These are phyloP conservation scores for Diceros bicornis DNA, from an alignment of 2,797 vertebrate genomes.

Conservation along the genomic window DNA sequence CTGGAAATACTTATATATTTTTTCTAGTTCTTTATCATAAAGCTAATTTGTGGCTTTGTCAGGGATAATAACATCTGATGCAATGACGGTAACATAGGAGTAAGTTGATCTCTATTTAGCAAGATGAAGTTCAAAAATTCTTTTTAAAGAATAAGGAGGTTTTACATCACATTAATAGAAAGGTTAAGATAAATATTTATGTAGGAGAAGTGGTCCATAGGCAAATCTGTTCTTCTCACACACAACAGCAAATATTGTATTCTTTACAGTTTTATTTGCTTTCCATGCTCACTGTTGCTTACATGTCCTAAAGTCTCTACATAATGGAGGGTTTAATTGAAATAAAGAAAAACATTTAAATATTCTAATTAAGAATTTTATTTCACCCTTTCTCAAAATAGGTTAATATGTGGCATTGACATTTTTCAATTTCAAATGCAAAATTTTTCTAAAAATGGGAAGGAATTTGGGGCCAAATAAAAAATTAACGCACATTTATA, in stretches of 20 bases:
- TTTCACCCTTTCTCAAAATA: conserved; percentile 22
- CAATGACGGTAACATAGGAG: background rate
- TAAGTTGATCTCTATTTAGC: background rate
- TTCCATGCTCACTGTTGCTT: background rate
- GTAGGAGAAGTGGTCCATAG: background rate
- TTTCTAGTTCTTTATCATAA: conserved; percentile 3
- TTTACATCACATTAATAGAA: conserved; percentile 50
- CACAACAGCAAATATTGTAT: background rate
- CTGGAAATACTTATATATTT: background rate
- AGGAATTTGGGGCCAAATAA: background rate
- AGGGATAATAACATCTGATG: conserved; percentile 30
- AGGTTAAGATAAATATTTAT: conserved; percentile 9
- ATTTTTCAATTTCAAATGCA: conserved; percentile 44
- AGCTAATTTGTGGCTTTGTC: conserved; percentile 53
- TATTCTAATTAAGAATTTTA: conserved; percentile 6
- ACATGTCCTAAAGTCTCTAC: background rate
- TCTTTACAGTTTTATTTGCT: conserved; percentile 46
- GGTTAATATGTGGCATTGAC: background rate
- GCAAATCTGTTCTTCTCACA: background rate
- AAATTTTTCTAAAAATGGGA: conserved; percentile 6
- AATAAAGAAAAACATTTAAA: conserved; percentile 58
- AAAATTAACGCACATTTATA: conserved; percentile 80
- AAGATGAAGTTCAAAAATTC: background rate
- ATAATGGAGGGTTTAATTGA: background rate
- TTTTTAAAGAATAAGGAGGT: conserved; percentile 1